These are phyloP conservation scores for Pseudochirops cupreus DNA, from an alignment of 2,797 vertebrate genomes.

Conservation along the genomic window DNA sequence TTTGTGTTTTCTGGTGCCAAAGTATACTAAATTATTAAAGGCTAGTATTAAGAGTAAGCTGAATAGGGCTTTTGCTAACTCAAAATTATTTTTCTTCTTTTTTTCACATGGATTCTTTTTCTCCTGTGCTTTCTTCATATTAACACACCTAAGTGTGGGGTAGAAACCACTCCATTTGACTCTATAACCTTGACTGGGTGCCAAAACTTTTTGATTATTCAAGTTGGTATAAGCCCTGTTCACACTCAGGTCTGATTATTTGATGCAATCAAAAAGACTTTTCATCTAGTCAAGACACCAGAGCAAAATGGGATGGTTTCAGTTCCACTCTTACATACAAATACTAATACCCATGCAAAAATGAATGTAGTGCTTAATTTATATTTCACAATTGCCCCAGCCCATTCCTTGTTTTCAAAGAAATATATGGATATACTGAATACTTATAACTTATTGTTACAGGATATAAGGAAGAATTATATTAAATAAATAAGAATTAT, in stretches of 20 bases:
- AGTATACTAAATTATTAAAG: slow-evolving; percentile 64
- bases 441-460: not conserved
- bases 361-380: slow-evolving; percentile 47
- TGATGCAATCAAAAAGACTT: not conserved
- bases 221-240: not conserved
- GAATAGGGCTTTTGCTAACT: not conserved
- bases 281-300: not conserved
- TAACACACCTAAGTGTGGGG: not conserved
- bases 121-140: slow-evolving; percentile 67
- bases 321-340: not conserved
- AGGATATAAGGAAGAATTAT: slow-evolving; percentile 1
- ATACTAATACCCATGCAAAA: not conserved
- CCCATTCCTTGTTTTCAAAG: slow-evolving; percentile 40
- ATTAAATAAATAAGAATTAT: not conserved
- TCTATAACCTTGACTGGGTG: not conserved
- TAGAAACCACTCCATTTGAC: not conserved
- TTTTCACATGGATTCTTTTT: slow-evolving; percentile 57
- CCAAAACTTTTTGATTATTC: not conserved
- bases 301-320: not conserved
- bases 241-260: not conserved
- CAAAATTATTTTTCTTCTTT: slow-evolving; percentile 58
- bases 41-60: slow-evolving; percentile 49
- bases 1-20: slow-evolving; percentile 67
- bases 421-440: slow-evolving; percentile 35
- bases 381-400: slow-evolving; percentile 37